Evolutionary conservation across 92 coral and sea anemone genomes (phyloP).

Genomic region (Metridium senile): DNA sequence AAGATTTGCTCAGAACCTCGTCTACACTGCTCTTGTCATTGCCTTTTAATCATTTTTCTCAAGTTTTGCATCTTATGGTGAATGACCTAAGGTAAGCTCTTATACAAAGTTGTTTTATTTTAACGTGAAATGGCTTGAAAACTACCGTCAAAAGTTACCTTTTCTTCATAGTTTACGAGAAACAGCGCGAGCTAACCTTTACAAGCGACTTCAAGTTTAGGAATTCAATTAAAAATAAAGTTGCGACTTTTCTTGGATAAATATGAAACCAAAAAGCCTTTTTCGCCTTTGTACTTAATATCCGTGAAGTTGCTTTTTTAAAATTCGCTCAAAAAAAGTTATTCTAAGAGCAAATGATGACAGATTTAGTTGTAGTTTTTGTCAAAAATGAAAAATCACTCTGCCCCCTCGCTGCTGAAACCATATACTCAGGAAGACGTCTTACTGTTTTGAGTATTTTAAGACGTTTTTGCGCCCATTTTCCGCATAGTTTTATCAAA

Average conservation of each 20-base stretch:
- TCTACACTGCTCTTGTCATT: background rate
- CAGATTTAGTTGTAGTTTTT: background rate
- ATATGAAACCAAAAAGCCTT: background rate
- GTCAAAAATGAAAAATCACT: conserved; percentile 1
- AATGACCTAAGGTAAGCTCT: too few species aligned
- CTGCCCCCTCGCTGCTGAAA: background rate
- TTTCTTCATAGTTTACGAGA: too few species aligned
- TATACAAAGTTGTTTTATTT: too few species aligned
- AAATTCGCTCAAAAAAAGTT: background rate
- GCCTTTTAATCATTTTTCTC: background rate
- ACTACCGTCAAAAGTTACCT: too few species aligned
- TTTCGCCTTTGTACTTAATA: background rate
- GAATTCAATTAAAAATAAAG: background rate
- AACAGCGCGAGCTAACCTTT: too few species aligned
- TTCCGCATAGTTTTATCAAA: background rate
- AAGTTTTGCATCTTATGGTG: background rate
- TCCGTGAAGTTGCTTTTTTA: background rate
- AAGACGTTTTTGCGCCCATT: background rate
- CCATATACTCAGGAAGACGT: conserved; percentile 2
- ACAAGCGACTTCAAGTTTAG: background rate
- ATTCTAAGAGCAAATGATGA: background rate
- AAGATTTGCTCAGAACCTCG: background rate
- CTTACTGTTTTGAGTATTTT: conserved; percentile 2
- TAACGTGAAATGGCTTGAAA: too few species aligned
- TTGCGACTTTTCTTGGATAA: background rate